These are phyloP conservation scores for Amblyjoppa proteus DNA, from an alignment of 2,888 invertebrate species.

Conservation along the genomic window DNA sequence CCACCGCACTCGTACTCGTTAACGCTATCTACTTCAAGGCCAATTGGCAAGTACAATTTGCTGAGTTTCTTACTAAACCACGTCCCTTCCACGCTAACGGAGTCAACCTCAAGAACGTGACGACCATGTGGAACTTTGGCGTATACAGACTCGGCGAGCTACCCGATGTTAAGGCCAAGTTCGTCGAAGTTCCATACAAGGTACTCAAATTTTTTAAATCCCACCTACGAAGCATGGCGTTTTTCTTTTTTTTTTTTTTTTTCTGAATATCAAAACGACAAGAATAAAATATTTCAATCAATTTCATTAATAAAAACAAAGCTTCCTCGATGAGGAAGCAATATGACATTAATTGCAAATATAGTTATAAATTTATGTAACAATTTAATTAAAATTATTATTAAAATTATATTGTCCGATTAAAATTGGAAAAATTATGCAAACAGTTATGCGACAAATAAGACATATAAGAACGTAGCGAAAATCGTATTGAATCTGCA, in stretches of 20 bases:
- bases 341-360: neutral
- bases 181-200: conserved; percentile 91
- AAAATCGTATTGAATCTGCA: neutral
- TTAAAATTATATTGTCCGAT: neutral
- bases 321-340: too few species aligned
- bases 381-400: neutral
- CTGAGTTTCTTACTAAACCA: conserved; percentile 78
- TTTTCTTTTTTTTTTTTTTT: neutral
- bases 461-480: neutral
- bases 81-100: conserved; percentile 88
- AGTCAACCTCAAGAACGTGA: conserved; percentile 87
- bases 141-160: conserved; percentile 86
- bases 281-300: neutral
- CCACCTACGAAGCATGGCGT: neutral
- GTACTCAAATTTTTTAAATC: conserved; percentile 74
- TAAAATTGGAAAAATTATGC: neutral
- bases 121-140: conserved; percentile 90
- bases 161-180: conserved; percentile 87
- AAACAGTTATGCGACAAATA: neutral
- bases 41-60: conserved; percentile 90
- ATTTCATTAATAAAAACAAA: neutral
- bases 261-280: neutral
- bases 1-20: conserved; percentile 90
- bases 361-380: neutral
- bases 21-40: conserved; percentile 96